Percentiles rank a stretch among this genome's conserved stretches.
Evolutionary conservation across 2,888 invertebrate species (phyloP).

Genomic region (Drymonia ruficornis): DNA sequence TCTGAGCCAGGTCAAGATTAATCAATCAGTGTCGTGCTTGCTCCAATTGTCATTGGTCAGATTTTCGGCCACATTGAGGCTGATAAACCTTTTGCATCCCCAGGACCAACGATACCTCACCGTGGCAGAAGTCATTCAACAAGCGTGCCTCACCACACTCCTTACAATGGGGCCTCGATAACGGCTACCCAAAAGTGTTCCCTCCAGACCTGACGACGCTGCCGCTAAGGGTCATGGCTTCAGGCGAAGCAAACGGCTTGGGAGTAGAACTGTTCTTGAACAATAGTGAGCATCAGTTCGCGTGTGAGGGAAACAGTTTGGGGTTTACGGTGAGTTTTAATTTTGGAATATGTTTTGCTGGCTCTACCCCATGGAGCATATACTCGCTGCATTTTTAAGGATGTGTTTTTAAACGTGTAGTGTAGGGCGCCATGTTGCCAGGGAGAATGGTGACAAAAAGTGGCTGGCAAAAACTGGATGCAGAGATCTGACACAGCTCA

Average conservation of each 20-base stretch:
- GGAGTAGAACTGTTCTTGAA: conserved; percentile 74
- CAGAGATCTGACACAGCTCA: no score
- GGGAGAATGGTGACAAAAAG: no score
- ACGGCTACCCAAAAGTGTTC: conserved; percentile 70
- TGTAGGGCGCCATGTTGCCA: no score
- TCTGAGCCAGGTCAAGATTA: no score
- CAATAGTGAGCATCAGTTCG: conserved; percentile 69
- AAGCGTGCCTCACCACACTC: conserved; percentile 35
- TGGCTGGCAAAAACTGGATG: no score
- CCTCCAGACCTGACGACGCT: conserved; percentile 59
- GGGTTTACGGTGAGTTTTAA: conserved; percentile 71
- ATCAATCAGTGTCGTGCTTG: no score
- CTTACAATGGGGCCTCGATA: conserved; percentile 66
- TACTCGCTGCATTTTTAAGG: no score
- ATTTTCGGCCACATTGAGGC: not conserved
- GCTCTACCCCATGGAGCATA: no score
- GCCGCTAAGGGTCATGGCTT: conserved; percentile 69
- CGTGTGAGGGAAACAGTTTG: conserved; percentile 72
- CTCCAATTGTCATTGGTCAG: no score
- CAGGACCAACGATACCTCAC: conserved; percentile 67
- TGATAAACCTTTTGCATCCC: conserved; percentile 1
- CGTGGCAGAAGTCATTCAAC: conserved; percentile 67
- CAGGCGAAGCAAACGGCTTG: conserved; percentile 73
- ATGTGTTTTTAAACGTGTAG: no score
- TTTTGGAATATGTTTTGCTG: no score